phyloP scores from a whole-genome alignment of 2,888 invertebrate genomes.

The Zhengitettix transpicula region DNA sequence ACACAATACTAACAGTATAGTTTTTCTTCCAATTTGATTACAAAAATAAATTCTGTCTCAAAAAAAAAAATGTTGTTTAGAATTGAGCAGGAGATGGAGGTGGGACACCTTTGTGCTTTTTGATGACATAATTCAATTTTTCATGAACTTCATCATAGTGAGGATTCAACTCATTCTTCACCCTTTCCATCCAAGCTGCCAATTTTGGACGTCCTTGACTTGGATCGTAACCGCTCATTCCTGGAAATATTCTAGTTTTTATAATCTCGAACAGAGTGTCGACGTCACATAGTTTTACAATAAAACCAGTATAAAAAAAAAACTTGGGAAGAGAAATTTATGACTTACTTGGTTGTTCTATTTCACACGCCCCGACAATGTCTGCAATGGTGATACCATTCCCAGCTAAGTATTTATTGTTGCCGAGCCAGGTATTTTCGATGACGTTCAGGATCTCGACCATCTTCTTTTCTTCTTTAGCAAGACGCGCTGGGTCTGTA shows the following conservation, averaged over 20 bases:
- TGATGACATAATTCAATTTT: constrained; percentile 14
- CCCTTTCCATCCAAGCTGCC: constrained; percentile 22
- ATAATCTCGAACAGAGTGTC: not conserved
- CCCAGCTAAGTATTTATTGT: constrained; percentile 20
- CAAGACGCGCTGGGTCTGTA: constrained; percentile 17
- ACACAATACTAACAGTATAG: too few species aligned
- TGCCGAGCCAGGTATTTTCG: constrained; percentile 20
- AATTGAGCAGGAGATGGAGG: constrained; percentile 2
- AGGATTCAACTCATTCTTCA: constrained; percentile 21
- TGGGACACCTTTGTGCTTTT: constrained; percentile 21
- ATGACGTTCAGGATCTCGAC: constrained; percentile 19
- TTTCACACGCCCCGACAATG: constrained; percentile 26
- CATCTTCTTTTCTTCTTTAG: constrained; percentile 17
- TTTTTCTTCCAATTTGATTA: too few species aligned
- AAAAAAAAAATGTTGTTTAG: not conserved
- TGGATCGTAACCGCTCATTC: constrained; percentile 23
- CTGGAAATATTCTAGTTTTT: constrained; percentile 11
- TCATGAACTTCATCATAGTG: constrained; percentile 20
- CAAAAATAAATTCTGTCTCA: too few species aligned
- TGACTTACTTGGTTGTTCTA: constrained; percentile 26
- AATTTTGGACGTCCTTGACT: constrained; percentile 19
- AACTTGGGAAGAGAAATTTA: not conserved
- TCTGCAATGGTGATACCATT: constrained; percentile 26
- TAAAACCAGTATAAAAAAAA: too few species aligned
- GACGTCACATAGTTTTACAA: too few species aligned